Base-by-base conservation (phyloP, 2,113 vertebrate species). In the Pachycephala philippinensis region DNA sequence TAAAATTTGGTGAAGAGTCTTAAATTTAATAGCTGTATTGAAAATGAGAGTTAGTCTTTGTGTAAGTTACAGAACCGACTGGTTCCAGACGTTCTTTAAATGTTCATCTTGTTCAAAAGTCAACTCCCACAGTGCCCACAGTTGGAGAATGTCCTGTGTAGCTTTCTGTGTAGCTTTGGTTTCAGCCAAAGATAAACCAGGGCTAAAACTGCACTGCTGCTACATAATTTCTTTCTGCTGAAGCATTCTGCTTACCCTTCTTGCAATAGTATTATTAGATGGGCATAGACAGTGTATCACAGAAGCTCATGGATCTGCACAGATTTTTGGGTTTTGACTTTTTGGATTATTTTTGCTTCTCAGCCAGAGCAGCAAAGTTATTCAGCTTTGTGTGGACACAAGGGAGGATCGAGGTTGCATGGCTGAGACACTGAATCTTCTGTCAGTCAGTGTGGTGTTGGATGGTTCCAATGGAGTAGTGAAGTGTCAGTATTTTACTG, bases 121-220 rank as follows among this genome's bases (percentile, higher is more conserved):
- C 31, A 79, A 0, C 15, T 87, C 22, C 5, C 12, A 13, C 31
- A 45, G 37, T 9, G 1, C 0, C 0, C 10, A 7, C 19, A 13
- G 14, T 11, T 83, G 68, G 66, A 39, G 13, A 56, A 37, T 10
- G 49, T 63, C 53, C 49, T 18, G 19, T 23, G 27, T n/a, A 24
- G 47, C 27, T 79, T 52, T 40, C 49, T 18, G 19, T 23, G 27
- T n/a, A 24, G 47, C 27, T 79, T 52, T 40, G 31, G 19, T 60
- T 91, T 68, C 65, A 64, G 37, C 21, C 33, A 35, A 52, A 75
- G 49, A 13, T 42, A n/a, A 87, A 39, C 4, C 26, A 66, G 13
- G 14, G 44, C 26, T 52, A 8, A 52, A 45, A 60, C 35, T 33
- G 56, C 30, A 3, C 11, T 63, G 7, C 64, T 71, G 50, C 42